Evolutionary conservation across 2,113 vertebrate genomes (phyloP).

Genomic region (Ophiodon elongatus): DNA sequence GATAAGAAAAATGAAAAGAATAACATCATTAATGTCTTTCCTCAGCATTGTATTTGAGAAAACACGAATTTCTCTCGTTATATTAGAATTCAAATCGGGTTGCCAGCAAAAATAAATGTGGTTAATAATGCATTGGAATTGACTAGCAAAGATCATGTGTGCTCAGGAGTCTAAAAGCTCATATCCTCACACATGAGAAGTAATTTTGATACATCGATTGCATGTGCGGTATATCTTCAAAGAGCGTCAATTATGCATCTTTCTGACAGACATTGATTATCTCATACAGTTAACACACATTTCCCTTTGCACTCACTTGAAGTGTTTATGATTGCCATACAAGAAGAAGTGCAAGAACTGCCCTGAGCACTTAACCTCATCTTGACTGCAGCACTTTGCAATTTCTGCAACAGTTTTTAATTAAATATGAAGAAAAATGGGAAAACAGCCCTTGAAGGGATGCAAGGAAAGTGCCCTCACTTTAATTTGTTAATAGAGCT

Average conservation of each 20-base stretch:
- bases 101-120: conserved; percentile 25
- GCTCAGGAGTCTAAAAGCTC: conserved; percentile 38
- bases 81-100: conserved; percentile 21
- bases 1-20: not conserved
- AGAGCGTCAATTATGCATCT: conserved; percentile 68
- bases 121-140: conserved; percentile 47
- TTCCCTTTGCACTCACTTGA: conserved; percentile 72
- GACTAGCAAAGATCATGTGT: conserved; percentile 27
- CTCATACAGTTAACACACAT: conserved; percentile 71
- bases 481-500: conserved; percentile 79
- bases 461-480: conserved; percentile 58
- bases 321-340: conserved; percentile 78
- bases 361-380: conserved; percentile 75
- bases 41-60: conserved; percentile 5
- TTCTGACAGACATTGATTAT: conserved; percentile 80
- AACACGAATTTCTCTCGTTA: not conserved
- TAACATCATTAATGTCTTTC: not conserved
- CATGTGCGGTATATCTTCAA: conserved; percentile 46
- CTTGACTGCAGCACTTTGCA: conserved; percentile 54
- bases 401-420: conserved; percentile 78
- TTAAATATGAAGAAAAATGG: conserved; percentile 75
- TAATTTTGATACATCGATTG: conserved; percentile 68
- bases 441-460: conserved; percentile 73
- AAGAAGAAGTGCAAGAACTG: conserved; percentile 70
- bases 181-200: conserved; percentile 41